Percentiles rank a stretch among this genome's conserved stretches.
Conservation (phyloP, 2,113 vertebrate genomes). For the Spermophilus dauricus region DNA sequence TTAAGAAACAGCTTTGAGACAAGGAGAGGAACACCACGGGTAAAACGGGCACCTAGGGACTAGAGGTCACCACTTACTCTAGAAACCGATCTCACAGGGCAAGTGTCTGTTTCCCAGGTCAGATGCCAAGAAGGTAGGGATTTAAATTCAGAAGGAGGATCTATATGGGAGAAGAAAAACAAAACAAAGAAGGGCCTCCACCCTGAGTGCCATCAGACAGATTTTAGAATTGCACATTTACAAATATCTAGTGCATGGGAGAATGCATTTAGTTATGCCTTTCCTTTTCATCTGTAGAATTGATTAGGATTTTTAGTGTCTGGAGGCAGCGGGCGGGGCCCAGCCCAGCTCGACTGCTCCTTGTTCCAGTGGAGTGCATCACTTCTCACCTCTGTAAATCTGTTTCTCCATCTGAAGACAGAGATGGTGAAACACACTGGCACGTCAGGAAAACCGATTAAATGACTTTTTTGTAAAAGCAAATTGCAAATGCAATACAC, state of each 20-base stretch:
- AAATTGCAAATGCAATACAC: not conserved
- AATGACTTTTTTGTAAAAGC: not conserved
- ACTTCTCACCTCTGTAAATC: not conserved
- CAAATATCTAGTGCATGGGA: not conserved
- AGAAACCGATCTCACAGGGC: not conserved
- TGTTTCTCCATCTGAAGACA: not conserved
- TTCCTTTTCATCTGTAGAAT: not conserved
- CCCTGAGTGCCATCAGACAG: accelerated
- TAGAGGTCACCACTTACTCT: not conserved
- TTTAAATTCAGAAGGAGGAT: no score
- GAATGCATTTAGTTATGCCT: not conserved
- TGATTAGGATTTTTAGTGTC: not conserved
- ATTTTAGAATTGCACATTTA: not conserved
- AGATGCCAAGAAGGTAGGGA: no score
- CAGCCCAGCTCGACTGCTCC: not conserved
- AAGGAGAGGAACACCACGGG: not conserved
- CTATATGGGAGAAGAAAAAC: not conserved
- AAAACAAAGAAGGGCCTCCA: accelerated
- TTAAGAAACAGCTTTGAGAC: not conserved
- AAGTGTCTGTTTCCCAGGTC: not conserved
- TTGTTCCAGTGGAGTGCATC: not conserved
- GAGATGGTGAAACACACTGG: not conserved
- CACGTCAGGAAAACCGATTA: not conserved
- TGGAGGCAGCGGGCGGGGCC: not conserved
- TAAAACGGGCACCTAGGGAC: not conserved